Percentiles rank a stretch among this genome's conserved stretches.
These are phyloP conservation scores for Acanthopleura granulata DNA, from an alignment of 2,888 invertebrate genomes.

Conservation along the genomic window DNA sequence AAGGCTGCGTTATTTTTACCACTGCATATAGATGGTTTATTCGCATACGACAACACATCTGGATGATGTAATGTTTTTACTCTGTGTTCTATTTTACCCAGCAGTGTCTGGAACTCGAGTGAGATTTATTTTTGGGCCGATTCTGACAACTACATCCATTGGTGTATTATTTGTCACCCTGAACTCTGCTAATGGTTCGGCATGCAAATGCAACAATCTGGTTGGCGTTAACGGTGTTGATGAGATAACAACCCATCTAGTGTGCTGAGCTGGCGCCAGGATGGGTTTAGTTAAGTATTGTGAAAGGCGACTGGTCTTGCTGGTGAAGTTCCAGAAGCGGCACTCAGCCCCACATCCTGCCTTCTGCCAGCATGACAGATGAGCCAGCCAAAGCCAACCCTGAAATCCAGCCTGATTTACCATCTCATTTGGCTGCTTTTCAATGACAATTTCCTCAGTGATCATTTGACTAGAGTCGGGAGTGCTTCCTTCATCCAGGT, in stretches of 20 bases:
- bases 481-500: neutral
- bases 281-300: constrained; percentile 10
- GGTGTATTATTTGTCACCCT: too few species aligned
- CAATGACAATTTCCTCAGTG: constrained; percentile 13
- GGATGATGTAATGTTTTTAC: too few species aligned
- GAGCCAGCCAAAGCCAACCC: neutral
- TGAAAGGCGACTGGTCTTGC: neutral
- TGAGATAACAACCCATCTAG: constrained; percentile 14
- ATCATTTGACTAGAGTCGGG: neutral
- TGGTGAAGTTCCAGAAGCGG: constrained; percentile 25
- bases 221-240: neutral
- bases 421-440: constrained; percentile 16
- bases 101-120: too few species aligned
- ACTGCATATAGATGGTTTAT: too few species aligned
- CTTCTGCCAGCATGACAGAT: neutral
- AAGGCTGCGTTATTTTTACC: too few species aligned
- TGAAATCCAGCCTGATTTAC: constrained; percentile 9
- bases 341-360: constrained; percentile 30
- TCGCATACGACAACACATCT: too few species aligned
- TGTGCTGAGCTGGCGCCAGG: constrained; percentile 3
- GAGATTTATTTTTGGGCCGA: too few species aligned
- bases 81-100: too few species aligned
- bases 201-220: neutral
- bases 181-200: neutral
- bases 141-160: too few species aligned